A percentile compares a stretch with the other conserved stretches of the same genome.
Conservation (phyloP, 2,888 invertebrate genomes). For the Elmis aenea region DNA sequence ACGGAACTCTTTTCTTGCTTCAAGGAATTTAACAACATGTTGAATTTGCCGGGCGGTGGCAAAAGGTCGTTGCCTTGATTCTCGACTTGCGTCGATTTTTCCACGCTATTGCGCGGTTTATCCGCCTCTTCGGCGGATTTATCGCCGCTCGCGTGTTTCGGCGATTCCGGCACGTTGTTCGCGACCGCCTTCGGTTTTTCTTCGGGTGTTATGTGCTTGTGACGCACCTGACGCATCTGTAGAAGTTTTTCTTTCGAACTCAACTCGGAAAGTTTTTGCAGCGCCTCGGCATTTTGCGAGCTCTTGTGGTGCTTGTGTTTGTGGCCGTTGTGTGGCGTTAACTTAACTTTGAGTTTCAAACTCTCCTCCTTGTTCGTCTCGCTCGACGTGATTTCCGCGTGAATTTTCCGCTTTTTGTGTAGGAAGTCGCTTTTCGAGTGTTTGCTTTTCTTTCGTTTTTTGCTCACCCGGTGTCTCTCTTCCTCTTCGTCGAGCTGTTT, state of each 20-base stretch:
- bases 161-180: background rate
- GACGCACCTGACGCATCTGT: conserved; percentile 46
- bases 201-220: conserved; percentile 37
- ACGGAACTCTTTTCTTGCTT: background rate
- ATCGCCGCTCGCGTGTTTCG: background rate
- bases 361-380: conserved; percentile 44
- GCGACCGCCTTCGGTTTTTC: conserved; percentile 29
- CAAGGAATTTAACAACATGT: no score
- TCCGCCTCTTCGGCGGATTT: conserved; percentile 1
- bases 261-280: conserved; percentile 7
- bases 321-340: conserved; percentile 45
- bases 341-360: conserved; percentile 53
- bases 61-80: background rate
- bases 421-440: conserved; percentile 51
- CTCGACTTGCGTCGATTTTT: background rate
- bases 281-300: conserved; percentile 14
- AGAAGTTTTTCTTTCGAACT: conserved; percentile 43
- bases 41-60: background rate
- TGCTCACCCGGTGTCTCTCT: conserved; percentile 41
- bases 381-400: conserved; percentile 50
- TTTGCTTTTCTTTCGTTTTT: conserved; percentile 54
- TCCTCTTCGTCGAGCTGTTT: conserved; percentile 39
- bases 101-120: background rate
- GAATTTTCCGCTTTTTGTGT: conserved; percentile 51
- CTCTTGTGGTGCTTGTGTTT: conserved; percentile 44